Evolutionary conservation across 2,113 vertebrate genomes (phyloP), one percentile per base, ranked within the genome.

Genomic region (Prionailurus viverrinus): DNA sequence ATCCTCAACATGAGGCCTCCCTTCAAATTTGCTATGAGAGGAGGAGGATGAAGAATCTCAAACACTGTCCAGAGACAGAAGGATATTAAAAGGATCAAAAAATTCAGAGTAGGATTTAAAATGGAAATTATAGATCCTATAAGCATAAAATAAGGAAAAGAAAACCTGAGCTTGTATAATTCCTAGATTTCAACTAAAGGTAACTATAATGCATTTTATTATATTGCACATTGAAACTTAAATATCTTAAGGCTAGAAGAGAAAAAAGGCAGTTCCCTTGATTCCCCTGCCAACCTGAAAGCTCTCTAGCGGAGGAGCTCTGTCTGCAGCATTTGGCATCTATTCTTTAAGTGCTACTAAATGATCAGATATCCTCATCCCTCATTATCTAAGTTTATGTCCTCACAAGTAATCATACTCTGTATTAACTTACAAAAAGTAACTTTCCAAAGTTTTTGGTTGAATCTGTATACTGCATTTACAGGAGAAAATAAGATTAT

Each of bases 381-480:
- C 18, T 97, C 95, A 80, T 91, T 51, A 63, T 82, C 78, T 82
- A 21, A 68, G 89, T 93, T 95, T 25, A 31, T 82, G 63, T 93
- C 78, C 83, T 73, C 53, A 83, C 78, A 86, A 92, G 97, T n/a
- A 85, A 94, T 94, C 89, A 83, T 58, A 68, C 25, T 95, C 58
- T 78, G 33, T 91, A 92, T 89, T 92, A 89, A 94, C 87, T 84
- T 95, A 58, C 55, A 92, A 21, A 79, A 16, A 96, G n/a, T 48
- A 66, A 97, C 94, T 92, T 95, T 96, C 89, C 96, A 95, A 95
- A 95, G 11, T 11, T n/a, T 84, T 87, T 94, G 3, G 31, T 89
- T 58, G 66, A 76, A 86, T 94, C 29, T 85, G 41, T 45, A 3
- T 90, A 23, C 78, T 85, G 6, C 86, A 25, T 83, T 96, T 94